Conservation (phyloP, 2,888 invertebrate genomes). For the Epinotia ramella region DNA sequence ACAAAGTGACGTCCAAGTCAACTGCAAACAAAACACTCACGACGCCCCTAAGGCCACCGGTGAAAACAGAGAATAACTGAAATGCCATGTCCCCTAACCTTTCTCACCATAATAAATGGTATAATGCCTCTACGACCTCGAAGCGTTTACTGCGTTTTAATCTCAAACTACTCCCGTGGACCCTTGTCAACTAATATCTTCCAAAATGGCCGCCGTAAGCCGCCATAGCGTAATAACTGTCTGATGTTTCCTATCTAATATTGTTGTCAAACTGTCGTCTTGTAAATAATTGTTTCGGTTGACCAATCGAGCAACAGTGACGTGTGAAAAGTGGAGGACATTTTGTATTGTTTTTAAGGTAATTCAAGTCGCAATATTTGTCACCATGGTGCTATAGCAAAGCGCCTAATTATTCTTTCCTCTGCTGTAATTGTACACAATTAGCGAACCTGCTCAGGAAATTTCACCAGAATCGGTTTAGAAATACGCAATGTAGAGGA, state of each 20-base stretch:
- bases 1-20: too few species aligned
- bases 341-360: not conserved
- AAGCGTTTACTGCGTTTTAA: not conserved
- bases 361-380: too few species aligned
- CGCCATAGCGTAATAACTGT: conserved; percentile 6
- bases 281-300: conserved; percentile 14
- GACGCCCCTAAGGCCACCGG: not conserved
- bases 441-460: too few species aligned
- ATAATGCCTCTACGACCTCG: not conserved
- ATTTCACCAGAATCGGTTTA: too few species aligned
- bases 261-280: conserved; percentile 18
- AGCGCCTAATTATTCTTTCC: too few species aligned
- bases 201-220: conserved; percentile 5
- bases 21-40: not conserved
- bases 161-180: not conserved
- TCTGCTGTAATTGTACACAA: too few species aligned
- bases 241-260: conserved; percentile 2
- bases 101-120: not conserved
- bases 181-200: conserved; percentile 19
- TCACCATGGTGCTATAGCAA: too few species aligned
- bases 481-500: too few species aligned
- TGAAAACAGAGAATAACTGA: not conserved
- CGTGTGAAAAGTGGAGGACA: not conserved
- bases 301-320: not conserved
- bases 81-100: not conserved